Conservation (phyloP, 1,140 invertebrate species). For the Panagrolaimus sp. region DNA sequence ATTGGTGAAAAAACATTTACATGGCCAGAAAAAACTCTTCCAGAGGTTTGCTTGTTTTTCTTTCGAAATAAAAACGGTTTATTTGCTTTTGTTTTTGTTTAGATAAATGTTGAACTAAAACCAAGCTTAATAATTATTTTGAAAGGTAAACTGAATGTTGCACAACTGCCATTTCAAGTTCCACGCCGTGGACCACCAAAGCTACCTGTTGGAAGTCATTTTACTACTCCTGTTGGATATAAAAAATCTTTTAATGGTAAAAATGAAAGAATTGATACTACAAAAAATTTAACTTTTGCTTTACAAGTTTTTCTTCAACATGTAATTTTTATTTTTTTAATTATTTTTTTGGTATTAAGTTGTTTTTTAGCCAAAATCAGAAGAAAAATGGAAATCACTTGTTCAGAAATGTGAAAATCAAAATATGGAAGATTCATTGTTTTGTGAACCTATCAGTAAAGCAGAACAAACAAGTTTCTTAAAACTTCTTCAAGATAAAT, state of each 20-base stretch:
- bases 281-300: background rate
- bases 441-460: background rate
- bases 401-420: background rate
- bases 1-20: background rate
- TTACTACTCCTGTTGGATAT: background rate
- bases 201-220: background rate
- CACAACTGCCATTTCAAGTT: slow-evolving; percentile 1
- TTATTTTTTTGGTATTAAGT: background rate
- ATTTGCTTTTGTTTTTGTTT: background rate
- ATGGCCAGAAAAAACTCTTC: background rate
- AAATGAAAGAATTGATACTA: background rate
- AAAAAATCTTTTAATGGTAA: background rate
- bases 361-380: slow-evolving; percentile 7
- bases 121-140: slow-evolving; percentile 8
- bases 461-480: background rate
- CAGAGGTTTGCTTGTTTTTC: slow-evolving; percentile 3
- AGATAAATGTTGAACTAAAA: background rate
- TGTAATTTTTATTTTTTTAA: background rate
- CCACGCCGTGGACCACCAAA: background rate
- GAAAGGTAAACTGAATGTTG: background rate
- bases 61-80: background rate
- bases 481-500: background rate
- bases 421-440: background rate
- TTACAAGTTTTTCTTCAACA: background rate
- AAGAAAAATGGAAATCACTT: background rate